Evolutionary conservation across 2,888 invertebrate genomes (phyloP), one percentile per base, ranked within the genome.

Genomic region (Yponomeuta cagnagella): DNA sequence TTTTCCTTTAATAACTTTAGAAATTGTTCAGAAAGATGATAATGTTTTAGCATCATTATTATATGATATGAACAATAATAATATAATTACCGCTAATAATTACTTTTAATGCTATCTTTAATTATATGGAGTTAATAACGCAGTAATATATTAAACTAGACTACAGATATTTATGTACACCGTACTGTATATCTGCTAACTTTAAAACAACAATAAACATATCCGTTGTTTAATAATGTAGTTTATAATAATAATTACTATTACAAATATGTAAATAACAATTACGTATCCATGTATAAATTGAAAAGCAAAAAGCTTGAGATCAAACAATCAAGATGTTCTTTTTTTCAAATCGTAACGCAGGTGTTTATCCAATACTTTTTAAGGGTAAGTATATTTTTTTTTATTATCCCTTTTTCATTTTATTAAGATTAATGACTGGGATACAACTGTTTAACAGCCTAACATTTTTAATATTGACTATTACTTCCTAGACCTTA

Each of bases 21-120:
- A 95, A 95, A 95, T 94, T 92, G 92, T 94, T 95, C 94, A 92
- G 93, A 95, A 94, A 94, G 94, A 94, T 94, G 94, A 95, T 94
- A 94, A 94, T 91, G 87, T 90, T 90, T 89, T 89, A 90, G 90
- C 89, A 84, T 89, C 86, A 81, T 88, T 88, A 87, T 86, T 82
- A 85, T 94, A 95, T 95, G 95, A 95, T 94, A 94, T 93, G 93
- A 94, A 93, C 93, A 93, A 93, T 93, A 93, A 93, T 93, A 93
- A 93, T 93, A 93, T 93, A 91, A 90, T 91, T 91, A 92, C 84
- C 81, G 83, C 90, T 91, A 90, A 58, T 89, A 81, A 84, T 85
- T 58, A 58, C 52, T 58, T 68, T 85, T 87, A 87, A 85, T 82
- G 81, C 89, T 89, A 89, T 88, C 79, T 79, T 78, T 89, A 88